Evolutionary conservation across 2,888 invertebrate genomes (phyloP).

Genomic region (Lithophane semibrunnea): DNA sequence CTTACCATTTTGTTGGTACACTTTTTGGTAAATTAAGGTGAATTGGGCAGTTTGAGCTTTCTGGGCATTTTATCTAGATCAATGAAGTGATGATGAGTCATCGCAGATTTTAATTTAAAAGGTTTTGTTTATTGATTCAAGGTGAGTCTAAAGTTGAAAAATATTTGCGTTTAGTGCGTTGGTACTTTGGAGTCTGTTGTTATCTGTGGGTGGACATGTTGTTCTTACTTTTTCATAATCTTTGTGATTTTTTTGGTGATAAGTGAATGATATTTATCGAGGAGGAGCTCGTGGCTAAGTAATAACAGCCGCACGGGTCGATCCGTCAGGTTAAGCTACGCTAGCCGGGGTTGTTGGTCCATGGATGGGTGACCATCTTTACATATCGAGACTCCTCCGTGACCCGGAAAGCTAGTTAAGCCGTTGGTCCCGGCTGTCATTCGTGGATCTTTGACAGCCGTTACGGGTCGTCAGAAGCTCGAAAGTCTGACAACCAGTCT

Average conservation of each 20-base stretch:
- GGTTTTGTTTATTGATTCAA: slow-evolving; percentile 42
- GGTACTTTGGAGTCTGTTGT: neutral
- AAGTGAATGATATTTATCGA: too few relatives aligned
- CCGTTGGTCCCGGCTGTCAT: too few relatives aligned
- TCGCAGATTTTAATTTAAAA: slow-evolving; percentile 2
- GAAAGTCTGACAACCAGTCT: too few relatives aligned
- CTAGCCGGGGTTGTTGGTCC: too few relatives aligned
- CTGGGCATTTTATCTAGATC: slow-evolving; percentile 41
- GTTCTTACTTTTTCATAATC: neutral
- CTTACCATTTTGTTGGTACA: slow-evolving; percentile 27
- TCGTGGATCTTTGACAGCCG: too few relatives aligned
- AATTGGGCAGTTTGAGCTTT: slow-evolving; percentile 37
- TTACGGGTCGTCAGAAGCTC: too few relatives aligned
- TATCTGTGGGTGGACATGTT: neutral
- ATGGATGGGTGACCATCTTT: too few relatives aligned
- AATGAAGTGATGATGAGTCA: slow-evolving; percentile 43
- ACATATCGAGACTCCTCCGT: too few relatives aligned
- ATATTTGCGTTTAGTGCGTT: neutral
- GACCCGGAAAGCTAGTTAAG: too few relatives aligned
- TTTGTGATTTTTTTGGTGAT: neutral
- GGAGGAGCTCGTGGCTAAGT: too few relatives aligned
- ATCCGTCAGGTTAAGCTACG: too few relatives aligned
- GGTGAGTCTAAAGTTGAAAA: slow-evolving; percentile 15
- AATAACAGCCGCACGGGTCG: too few relatives aligned
- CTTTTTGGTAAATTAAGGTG: slow-evolving; percentile 47